phyloP scores from a whole-genome alignment of 2,113 vertebrate species.

The Bombycilla garrulus region DNA sequence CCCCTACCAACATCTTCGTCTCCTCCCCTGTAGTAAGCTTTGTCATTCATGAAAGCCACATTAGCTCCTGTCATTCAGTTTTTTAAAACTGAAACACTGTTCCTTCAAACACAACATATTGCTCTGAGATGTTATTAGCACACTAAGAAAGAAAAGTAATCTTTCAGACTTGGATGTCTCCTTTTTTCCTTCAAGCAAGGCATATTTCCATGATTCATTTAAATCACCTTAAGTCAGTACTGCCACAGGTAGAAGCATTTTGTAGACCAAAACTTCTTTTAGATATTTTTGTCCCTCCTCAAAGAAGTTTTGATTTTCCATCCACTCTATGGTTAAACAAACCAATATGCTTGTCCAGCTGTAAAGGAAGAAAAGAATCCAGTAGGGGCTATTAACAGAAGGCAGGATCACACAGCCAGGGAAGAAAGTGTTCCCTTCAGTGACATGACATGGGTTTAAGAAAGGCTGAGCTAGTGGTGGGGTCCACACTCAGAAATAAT shows the following conservation, averaged over 20 bases:
- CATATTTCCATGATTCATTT: neutral
- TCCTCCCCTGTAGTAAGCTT: neutral
- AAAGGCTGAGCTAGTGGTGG: neutral
- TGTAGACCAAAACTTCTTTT: neutral
- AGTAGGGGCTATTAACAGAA: neutral
- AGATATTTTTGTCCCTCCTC: neutral
- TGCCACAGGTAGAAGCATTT: neutral
- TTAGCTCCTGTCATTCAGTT: neutral
- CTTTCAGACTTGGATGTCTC: neutral
- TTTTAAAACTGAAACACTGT: neutral
- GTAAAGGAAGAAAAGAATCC: neutral
- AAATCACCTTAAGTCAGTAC: neutral
- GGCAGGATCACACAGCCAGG: neutral
- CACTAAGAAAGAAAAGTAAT: neutral
- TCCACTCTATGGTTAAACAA: neutral
- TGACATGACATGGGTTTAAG: neutral
- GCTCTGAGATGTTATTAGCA: neutral
- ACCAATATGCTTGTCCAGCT: neutral
- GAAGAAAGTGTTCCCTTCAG: neutral
- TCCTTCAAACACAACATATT: neutral
- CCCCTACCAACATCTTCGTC: neutral
- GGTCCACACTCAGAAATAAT: neutral
- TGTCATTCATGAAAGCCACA: neutral
- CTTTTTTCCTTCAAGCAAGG: neutral
- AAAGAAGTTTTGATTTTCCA: neutral